These are phyloP conservation scores for Schizopygopsis malacanthus DNA, from an alignment of 2,797 vertebrate species.

Conservation along the genomic window DNA sequence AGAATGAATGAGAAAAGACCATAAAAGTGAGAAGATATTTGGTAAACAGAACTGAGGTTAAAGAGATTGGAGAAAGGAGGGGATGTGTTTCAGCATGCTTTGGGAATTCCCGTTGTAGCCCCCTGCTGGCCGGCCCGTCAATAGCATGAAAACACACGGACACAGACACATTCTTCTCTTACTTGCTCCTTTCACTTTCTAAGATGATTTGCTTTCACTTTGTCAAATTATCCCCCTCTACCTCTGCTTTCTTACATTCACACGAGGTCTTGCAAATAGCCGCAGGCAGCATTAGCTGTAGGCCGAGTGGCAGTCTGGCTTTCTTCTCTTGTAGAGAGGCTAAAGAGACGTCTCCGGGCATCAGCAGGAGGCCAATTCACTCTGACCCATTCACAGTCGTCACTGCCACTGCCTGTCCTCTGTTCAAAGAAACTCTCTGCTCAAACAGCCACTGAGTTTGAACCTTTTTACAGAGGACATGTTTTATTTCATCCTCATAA, in stretches of 20 bases:
- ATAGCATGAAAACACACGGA: constrained; percentile 51
- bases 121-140: constrained; percentile 49
- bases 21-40: not conserved
- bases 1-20: constrained; percentile 6
- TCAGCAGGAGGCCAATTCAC: constrained; percentile 48
- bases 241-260: constrained; percentile 31
- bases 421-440: constrained; percentile 25
- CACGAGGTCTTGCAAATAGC: constrained; percentile 30
- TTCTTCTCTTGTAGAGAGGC: constrained; percentile 43
- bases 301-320: constrained; percentile 48
- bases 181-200: constrained; percentile 22
- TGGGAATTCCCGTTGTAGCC: constrained; percentile 31
- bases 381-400: constrained; percentile 28
- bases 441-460: constrained; percentile 13
- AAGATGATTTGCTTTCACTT: constrained; percentile 47
- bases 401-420: constrained; percentile 10
- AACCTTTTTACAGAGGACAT: not conserved
- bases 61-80: not conserved
- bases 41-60: constrained; percentile 32
- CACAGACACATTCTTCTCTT: constrained; percentile 28
- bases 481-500: not conserved
- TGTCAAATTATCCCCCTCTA: constrained; percentile 24
- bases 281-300: constrained; percentile 26
- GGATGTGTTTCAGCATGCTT: constrained; percentile 40
- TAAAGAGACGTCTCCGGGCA: constrained; percentile 48